Conservation (phyloP, 2,888 invertebrate species). For the Lepidocyrtinus sp. region DNA sequence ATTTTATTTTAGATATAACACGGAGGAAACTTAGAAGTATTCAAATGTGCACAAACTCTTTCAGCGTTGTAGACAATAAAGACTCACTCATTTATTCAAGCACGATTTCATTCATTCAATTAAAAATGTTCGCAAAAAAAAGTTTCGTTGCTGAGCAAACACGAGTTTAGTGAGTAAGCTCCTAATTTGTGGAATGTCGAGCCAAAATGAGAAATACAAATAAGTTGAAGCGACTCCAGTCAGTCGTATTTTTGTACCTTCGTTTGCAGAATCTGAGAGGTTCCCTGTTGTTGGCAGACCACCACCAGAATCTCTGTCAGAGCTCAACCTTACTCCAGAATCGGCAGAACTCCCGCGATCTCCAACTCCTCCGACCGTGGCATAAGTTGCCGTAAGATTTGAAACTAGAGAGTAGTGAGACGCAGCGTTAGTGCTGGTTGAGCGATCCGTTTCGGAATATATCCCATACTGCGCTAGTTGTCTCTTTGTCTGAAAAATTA, state of each 20-base stretch:
- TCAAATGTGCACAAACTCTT: no score
- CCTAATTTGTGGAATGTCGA: constrained; percentile 16
- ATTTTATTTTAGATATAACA: no score
- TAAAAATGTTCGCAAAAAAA: constrained; percentile 21
- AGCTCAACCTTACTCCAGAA: constrained; percentile 87
- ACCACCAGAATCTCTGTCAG: constrained; percentile 82
- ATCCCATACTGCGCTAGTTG: constrained; percentile 81
- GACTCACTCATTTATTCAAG: background rate
- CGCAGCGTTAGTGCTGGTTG: constrained; percentile 65
- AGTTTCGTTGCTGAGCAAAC: constrained; percentile 7
- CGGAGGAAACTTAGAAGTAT: no score
- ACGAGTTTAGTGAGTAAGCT: constrained; percentile 19
- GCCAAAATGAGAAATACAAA: constrained; percentile 1
- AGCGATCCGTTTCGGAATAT: constrained; percentile 84
- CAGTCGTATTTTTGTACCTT: constrained; percentile 75
- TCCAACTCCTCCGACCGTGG: constrained; percentile 65
- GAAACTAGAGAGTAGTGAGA: constrained; percentile 70
- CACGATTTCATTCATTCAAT: constrained; percentile 24
- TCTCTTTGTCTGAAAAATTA: constrained; percentile 77
- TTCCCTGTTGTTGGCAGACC: constrained; percentile 76
- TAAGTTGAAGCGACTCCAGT: background rate
- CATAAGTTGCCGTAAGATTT: constrained; percentile 69
- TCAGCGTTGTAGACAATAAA: no score
- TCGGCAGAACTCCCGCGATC: constrained; percentile 78
- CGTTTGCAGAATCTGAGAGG: constrained; percentile 84